These are phyloP conservation scores for Takifugu ocellatus DNA, from an alignment of 2,797 vertebrate species.

Conservation along the genomic window DNA sequence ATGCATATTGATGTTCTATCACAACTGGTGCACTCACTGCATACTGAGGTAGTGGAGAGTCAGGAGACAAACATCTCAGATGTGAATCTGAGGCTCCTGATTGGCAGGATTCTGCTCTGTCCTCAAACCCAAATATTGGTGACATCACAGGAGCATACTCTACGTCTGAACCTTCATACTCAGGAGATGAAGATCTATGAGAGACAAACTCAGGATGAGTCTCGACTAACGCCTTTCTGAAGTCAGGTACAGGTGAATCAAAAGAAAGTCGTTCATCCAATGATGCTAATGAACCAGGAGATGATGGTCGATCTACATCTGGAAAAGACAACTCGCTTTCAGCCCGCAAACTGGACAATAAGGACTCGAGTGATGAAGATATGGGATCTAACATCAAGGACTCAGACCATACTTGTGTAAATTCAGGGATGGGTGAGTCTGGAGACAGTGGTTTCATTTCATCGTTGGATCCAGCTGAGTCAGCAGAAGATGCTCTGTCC, in stretches of 20 bases:
- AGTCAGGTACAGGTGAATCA: constrained; percentile 52
- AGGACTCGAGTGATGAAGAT: constrained; percentile 48
- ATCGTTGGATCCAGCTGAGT: constrained; percentile 24
- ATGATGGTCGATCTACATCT: constrained; percentile 12
- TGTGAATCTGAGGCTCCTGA: constrained; percentile 15
- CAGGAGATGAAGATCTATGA: constrained; percentile 43
- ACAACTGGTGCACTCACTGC: background rate
- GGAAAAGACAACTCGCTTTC: constrained; percentile 22
- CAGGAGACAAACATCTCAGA: constrained; percentile 31
- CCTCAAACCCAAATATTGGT: constrained; percentile 14
- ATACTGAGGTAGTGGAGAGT: constrained; percentile 43
- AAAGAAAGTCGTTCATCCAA: constrained; percentile 25
- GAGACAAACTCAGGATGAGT: constrained; percentile 1
- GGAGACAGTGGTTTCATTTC: constrained; percentile 26
- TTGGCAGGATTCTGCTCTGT: constrained; percentile 31
- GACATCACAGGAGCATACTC: constrained; percentile 29
- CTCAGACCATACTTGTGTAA: constrained; percentile 8
- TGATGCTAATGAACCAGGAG: constrained; percentile 32
- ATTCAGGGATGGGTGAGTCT: constrained; percentile 50
- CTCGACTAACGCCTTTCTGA: constrained; percentile 16
- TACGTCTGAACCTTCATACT: constrained; percentile 31
- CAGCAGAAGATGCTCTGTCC: constrained; percentile 42
- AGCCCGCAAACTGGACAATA: constrained; percentile 34
- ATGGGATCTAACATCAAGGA: constrained; percentile 9
- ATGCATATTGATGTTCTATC: constrained; percentile 10